A percentile compares a stretch with the other conserved stretches of the same genome.
Evolutionary conservation across 2,888 invertebrate species (phyloP).

Genomic region (Phalera bucephala): DNA sequence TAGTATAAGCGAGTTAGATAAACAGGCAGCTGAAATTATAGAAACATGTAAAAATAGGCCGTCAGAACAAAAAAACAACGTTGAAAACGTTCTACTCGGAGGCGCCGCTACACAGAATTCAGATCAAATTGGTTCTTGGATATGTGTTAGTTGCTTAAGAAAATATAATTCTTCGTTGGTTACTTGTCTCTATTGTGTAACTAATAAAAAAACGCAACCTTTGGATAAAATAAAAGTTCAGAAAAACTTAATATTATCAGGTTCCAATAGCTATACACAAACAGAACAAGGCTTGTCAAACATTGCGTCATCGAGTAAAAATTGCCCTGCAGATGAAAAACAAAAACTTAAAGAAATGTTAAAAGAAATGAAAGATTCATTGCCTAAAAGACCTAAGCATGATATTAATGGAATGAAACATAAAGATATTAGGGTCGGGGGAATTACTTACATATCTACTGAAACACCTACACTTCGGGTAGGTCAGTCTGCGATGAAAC

Average conservation of each 20-base stretch:
- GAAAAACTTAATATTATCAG: constrained; percentile 17
- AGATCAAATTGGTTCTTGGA: constrained; percentile 47
- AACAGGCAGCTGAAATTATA: constrained; percentile 90
- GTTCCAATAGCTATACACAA: constrained; percentile 48
- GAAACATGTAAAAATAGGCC: constrained; percentile 69
- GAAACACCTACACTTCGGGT: constrained; percentile 69
- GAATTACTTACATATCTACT: constrained; percentile 18
- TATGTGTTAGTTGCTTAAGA: constrained; percentile 62
- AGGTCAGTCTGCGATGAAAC: constrained; percentile 35
- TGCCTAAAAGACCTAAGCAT: constrained; percentile 84
- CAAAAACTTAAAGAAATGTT: constrained; percentile 87
- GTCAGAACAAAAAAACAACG: constrained; percentile 38
- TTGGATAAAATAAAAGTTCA: constrained; percentile 12
- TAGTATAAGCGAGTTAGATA: constrained; percentile 90
- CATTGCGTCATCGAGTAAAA: constrained; percentile 19
- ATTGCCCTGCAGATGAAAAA: constrained; percentile 63
- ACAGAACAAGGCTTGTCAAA: constrained; percentile 31
- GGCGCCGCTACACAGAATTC: constrained; percentile 16
- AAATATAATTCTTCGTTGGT: constrained; percentile 58
- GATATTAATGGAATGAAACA: constrained; percentile 24
- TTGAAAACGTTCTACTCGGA: constrained; percentile 4
- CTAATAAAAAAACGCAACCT: constrained; percentile 26
- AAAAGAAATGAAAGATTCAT: constrained; percentile 90
- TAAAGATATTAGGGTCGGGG: constrained; percentile 10
- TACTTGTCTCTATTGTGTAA: constrained; percentile 54